phyloP scores from a whole-genome alignment of 2,888 invertebrate species.

The Chromoteleia sp. region DNA sequence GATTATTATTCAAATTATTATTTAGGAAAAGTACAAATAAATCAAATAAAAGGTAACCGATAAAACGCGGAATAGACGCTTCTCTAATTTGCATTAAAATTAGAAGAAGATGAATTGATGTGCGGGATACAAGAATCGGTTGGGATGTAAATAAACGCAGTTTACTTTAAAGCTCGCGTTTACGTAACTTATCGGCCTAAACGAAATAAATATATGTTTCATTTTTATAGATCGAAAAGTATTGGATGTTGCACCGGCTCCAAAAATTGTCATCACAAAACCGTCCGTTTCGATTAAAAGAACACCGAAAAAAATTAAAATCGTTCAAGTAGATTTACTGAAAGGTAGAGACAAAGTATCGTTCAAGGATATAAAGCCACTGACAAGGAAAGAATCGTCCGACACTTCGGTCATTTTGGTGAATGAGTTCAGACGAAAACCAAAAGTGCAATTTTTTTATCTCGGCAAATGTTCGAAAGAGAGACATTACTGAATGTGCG shows the following conservation, averaged over 20 bases:
- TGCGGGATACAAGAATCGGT: too few relatives aligned
- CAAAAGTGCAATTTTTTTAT: conserved; percentile 22
- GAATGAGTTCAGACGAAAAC: not conserved
- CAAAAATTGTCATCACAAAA: conserved; percentile 10
- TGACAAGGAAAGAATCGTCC: not conserved
- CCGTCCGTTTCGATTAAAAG: not conserved
- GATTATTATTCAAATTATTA: not conserved
- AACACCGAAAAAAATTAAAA: not conserved
- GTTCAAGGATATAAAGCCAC: too few relatives aligned
- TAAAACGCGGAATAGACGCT: too few relatives aligned
- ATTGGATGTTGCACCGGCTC: not conserved
- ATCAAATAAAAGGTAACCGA: too few relatives aligned
- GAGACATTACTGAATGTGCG: not conserved
- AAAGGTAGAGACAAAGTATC: not conserved
- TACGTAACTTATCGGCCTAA: too few relatives aligned
- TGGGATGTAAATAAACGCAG: too few relatives aligned
- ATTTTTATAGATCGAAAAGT: not conserved
- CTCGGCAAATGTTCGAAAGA: conserved; percentile 7
- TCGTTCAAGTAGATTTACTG: not conserved
- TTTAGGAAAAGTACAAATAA: too few relatives aligned
- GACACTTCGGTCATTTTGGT: conserved; percentile 5
- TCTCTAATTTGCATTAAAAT: too few relatives aligned
- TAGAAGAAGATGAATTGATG: too few relatives aligned
- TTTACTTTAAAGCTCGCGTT: too few relatives aligned
- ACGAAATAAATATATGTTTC: too few relatives aligned